A percentile compares a stretch with the other conserved stretches of the same genome.
These are phyloP conservation scores for Adelosebastes latens DNA, from an alignment of 2,797 vertebrate species.

Conservation along the genomic window DNA sequence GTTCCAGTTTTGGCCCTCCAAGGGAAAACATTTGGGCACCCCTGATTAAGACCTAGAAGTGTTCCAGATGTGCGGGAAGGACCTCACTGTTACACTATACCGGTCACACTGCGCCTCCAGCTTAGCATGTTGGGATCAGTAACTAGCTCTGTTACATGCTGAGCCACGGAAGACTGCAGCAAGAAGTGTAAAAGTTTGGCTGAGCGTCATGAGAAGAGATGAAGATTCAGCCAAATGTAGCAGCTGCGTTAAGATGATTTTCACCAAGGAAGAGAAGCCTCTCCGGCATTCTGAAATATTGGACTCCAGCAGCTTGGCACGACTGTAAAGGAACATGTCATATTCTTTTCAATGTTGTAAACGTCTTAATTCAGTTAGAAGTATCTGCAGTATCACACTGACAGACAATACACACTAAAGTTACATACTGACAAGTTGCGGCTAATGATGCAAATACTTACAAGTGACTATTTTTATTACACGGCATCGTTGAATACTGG, in stretches of 20 bases:
- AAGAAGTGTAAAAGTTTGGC: constrained; percentile 44
- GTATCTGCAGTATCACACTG: constrained; percentile 2
- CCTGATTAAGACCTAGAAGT: too few relatives aligned
- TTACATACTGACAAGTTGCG: background rate
- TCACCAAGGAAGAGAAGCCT: constrained; percentile 27
- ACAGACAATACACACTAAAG: constrained; percentile 4
- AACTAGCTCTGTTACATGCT: constrained; percentile 8
- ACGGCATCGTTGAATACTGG: too few relatives aligned
- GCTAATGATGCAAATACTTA: background rate
- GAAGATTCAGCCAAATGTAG: constrained; percentile 63
- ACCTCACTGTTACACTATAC: background rate
- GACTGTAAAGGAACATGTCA: constrained; percentile 43
- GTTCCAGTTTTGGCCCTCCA: too few relatives aligned
- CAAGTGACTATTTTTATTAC: background rate
- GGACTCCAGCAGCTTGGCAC: constrained; percentile 48
- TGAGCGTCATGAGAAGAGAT: constrained; percentile 39
- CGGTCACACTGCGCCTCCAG: background rate
- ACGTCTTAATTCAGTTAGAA: constrained; percentile 44
- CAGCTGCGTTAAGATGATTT: constrained; percentile 64
- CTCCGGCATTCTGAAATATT: constrained; percentile 47
- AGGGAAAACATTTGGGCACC: too few relatives aligned
- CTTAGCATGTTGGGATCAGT: background rate
- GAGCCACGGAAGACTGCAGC: constrained; percentile 12
- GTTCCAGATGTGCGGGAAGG: background rate
- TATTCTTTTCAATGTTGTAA: constrained; percentile 33